Conservation (phyloP, 1,140 invertebrate species). For the Sycophila sp. region DNA sequence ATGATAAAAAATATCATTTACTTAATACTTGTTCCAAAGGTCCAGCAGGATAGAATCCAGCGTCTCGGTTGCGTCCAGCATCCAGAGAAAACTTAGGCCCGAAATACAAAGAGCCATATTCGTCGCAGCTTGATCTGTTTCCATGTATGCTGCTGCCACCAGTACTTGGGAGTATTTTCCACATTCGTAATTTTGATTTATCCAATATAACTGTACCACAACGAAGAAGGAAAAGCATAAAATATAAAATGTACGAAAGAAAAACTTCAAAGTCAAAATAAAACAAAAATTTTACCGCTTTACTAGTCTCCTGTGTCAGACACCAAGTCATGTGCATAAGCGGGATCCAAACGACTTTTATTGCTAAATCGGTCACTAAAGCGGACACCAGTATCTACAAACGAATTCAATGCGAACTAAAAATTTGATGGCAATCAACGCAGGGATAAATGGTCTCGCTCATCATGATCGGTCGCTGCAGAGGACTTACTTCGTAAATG, state of each 20-base stretch:
- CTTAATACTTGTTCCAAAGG: conserved; percentile 59
- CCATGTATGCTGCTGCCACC: conserved; percentile 51
- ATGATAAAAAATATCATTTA: conserved; percentile 11
- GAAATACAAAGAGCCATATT: conserved; percentile 57
- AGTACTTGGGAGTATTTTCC: conserved; percentile 44
- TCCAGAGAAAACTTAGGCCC: conserved; percentile 62
- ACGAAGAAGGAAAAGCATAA: neutral
- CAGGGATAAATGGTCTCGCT: neutral
- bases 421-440: neutral
- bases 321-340: conserved; percentile 54
- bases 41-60: conserved; percentile 59
- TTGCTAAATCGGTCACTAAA: conserved; percentile 58
- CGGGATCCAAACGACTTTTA: conserved; percentile 58
- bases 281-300: conserved; percentile 49
- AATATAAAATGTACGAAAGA: neutral
- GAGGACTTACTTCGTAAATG: conserved; percentile 58
- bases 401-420: neutral
- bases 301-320: conserved; percentile 58
- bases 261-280: neutral
- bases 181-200: conserved; percentile 47
- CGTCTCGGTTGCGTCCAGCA: conserved; percentile 64
- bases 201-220: conserved; percentile 54
- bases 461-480: neutral
- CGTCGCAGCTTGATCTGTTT: conserved; percentile 46
- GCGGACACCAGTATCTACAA: conserved; percentile 59